Evolutionary conservation across 2,797 vertebrate species (phyloP).

Genomic region (Aldrovandia affinis): DNA sequence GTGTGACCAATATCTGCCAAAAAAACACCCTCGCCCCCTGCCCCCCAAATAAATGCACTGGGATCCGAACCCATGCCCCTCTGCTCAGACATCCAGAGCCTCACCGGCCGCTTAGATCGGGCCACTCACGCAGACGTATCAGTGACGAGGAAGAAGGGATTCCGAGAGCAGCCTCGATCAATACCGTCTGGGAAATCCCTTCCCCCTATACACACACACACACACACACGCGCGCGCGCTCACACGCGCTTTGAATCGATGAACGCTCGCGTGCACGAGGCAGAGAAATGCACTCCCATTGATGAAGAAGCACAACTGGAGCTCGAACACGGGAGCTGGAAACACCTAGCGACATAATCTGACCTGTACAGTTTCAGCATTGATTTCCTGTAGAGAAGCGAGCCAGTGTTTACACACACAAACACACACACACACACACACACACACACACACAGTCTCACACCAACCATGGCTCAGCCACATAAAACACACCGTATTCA

Average conservation of each 20-base stretch:
- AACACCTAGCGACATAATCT: slow-evolving; percentile 42
- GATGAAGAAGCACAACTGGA: slow-evolving; percentile 36
- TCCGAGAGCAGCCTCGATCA: slow-evolving; percentile 76
- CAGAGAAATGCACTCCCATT: slow-evolving; percentile 43
- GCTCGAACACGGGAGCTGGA: neutral
- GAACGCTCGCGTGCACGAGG: slow-evolving; percentile 32
- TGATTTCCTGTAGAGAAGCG: slow-evolving; percentile 48
- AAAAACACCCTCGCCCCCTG: neutral
- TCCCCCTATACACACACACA: slow-evolving; percentile 35
- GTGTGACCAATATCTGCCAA: neutral
- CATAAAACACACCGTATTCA: neutral
- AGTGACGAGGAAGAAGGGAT: slow-evolving; percentile 74
- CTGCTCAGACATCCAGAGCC: neutral
- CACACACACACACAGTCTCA: slow-evolving; percentile 13
- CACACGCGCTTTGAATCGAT: slow-evolving; percentile 37
- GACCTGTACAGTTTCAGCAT: slow-evolving; percentile 49
- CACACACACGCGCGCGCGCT: slow-evolving; percentile 40
- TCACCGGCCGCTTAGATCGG: slow-evolving; percentile 51
- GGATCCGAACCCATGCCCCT: neutral
- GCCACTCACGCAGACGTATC: slow-evolving; percentile 67
- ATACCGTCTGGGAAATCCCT: slow-evolving; percentile 75
- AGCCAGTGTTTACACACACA: slow-evolving; percentile 37
- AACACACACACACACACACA: slow-evolving; percentile 16
- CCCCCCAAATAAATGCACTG: neutral
- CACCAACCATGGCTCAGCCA: neutral